These are phyloP conservation scores for Chlorops oryzae DNA, from an alignment of 1,140 invertebrate species.

Conservation along the genomic window DNA sequence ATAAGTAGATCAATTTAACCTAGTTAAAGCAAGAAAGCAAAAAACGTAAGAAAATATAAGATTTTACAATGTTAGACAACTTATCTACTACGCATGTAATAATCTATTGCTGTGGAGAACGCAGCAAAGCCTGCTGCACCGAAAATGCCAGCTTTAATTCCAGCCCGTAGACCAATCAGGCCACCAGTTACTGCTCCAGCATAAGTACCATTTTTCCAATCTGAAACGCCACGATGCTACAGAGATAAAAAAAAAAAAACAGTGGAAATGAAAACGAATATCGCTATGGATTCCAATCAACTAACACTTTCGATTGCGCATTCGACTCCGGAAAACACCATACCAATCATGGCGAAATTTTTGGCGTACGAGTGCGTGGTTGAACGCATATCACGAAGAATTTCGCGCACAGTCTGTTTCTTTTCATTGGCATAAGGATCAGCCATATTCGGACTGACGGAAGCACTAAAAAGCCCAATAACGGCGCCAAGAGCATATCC, in stretches of 20 bases:
- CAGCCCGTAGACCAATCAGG: constrained; percentile 90
- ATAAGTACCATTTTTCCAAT: constrained; percentile 94
- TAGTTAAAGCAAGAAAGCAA: no score
- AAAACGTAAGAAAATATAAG: not conserved
- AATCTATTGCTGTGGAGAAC: constrained; percentile 92
- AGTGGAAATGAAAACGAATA: not conserved
- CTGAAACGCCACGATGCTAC: constrained; percentile 83
- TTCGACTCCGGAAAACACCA: constrained; percentile 87
- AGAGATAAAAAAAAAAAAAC: constrained; percentile 19
- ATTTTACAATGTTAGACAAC: constrained; percentile 1
- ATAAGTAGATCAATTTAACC: no score
- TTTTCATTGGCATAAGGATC: constrained; percentile 62
- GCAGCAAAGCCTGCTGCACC: constrained; percentile 92
- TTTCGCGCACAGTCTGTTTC: constrained; percentile 75
- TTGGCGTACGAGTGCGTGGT: constrained; percentile 90
- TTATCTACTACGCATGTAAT: constrained; percentile 68
- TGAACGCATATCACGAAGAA: constrained; percentile 85
- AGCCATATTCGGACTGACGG: constrained; percentile 83
- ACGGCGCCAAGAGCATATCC: constrained; percentile 90
- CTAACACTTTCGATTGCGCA: constrained; percentile 84
- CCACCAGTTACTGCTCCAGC: constrained; percentile 91
- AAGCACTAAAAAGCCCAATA: constrained; percentile 91
- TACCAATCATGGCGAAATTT: constrained; percentile 94
- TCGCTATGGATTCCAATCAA: constrained; percentile 9
- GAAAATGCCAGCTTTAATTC: constrained; percentile 83